Evolutionary conservation across 2,113 vertebrate genomes (phyloP).

Genomic region (Cromileptes altivelis): DNA sequence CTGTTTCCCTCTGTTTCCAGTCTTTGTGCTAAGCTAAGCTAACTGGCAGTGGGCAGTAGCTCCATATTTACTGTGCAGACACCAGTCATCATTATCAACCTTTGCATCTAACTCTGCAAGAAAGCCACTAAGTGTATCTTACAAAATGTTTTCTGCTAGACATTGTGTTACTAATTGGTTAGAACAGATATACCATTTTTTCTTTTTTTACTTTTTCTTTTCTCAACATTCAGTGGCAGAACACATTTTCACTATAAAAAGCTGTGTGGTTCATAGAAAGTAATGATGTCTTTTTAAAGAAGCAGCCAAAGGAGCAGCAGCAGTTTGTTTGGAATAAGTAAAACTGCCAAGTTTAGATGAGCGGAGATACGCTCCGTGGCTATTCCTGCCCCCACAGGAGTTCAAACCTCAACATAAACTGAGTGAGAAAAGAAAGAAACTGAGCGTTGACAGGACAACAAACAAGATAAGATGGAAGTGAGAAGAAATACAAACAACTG

Average conservation of each 20-base stretch:
- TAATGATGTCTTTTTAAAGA: neutral
- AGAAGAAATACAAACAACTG: neutral
- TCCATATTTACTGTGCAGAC: neutral
- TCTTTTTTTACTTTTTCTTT: neutral
- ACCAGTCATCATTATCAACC: fast-evolving
- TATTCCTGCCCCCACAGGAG: neutral
- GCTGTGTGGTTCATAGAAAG: neutral
- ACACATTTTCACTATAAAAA: neutral
- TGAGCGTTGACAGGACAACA: neutral
- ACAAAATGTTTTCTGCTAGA: neutral
- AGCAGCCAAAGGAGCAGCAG: neutral
- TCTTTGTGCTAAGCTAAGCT: conserved; percentile 1
- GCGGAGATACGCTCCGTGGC: neutral
- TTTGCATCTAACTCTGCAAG: neutral
- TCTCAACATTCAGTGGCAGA: neutral
- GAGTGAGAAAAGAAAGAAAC: neutral
- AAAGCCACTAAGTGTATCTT: neutral
- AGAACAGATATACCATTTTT: neutral
- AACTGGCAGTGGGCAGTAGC: too few relatives aligned
- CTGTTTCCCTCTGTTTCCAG: conserved; percentile 1
- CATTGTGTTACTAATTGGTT: neutral
- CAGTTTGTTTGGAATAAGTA: conserved; percentile 2
- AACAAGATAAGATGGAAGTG: neutral
- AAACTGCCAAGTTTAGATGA: neutral
- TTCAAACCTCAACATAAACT: neutral